phyloP scores from a whole-genome alignment of 2,888 invertebrate species.

The Cepaea hortensis region DNA sequence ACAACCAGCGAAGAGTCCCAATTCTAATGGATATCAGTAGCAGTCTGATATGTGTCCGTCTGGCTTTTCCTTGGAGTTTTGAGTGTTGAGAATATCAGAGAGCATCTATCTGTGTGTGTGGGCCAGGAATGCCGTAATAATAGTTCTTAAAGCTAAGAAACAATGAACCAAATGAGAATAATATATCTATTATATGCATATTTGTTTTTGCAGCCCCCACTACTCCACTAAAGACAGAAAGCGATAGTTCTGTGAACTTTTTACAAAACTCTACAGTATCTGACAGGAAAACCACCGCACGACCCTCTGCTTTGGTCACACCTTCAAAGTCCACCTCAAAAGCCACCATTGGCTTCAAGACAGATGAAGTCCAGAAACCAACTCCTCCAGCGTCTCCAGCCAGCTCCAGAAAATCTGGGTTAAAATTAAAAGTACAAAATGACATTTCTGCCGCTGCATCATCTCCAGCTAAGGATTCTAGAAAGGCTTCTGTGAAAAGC shows the following conservation, averaged over 20 bases:
- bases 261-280: background rate
- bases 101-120: no score
- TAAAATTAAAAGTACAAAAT: constrained; percentile 28
- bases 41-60: no score
- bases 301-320: constrained; percentile 15
- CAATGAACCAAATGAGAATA: no score
- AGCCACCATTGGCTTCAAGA: constrained; percentile 37
- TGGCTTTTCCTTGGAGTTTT: no score
- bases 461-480: background rate
- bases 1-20: no score
- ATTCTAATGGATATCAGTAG: no score
- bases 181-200: background rate
- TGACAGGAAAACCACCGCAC: background rate
- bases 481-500: background rate
- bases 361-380: background rate
- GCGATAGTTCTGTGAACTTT: background rate
- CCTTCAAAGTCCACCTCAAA: constrained; percentile 23
- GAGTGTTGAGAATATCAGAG: no score
- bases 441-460: constrained; percentile 6
- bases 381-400: constrained; percentile 33
- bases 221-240: background rate
- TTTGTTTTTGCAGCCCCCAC: background rate
- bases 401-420: constrained; percentile 32
- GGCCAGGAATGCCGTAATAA: no score
- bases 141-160: no score